These are phyloP conservation scores for Misgurnus anguillicaudatus DNA, from an alignment of 2,113 vertebrate species.

Conservation along the genomic window DNA sequence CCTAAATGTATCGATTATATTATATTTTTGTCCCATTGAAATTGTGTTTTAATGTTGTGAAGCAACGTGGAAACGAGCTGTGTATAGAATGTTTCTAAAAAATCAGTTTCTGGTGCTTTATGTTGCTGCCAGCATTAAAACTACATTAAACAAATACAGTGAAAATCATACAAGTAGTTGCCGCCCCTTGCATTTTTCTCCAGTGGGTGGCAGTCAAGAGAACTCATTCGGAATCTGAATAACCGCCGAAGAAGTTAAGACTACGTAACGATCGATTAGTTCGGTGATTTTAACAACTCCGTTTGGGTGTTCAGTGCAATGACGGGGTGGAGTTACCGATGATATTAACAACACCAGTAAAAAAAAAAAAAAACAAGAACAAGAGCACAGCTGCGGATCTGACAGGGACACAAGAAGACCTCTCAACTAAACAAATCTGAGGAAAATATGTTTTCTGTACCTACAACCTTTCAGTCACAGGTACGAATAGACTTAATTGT, in stretches of 20 bases:
- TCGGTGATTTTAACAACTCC: slow-evolving; percentile 32
- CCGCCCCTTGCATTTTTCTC: not conserved
- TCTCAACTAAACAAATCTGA: not conserved
- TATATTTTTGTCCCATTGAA: no score
- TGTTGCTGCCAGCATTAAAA: no score
- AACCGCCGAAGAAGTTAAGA: not conserved
- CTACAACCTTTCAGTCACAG: slow-evolving; percentile 31
- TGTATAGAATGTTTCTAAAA: no score
- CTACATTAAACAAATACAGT: no score
- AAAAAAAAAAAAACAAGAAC: not conserved
- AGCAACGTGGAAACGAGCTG: no score
- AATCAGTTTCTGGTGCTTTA: no score
- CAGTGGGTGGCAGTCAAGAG: not conserved
- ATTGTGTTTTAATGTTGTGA: no score
- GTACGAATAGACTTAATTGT: not conserved
- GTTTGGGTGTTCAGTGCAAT: not conserved
- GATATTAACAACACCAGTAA: slow-evolving; percentile 5
- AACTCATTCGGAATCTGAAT: not conserved
- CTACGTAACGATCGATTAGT: not conserved
- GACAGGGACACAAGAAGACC: not conserved
- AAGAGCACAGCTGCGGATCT: not conserved
- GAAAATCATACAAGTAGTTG: not conserved
- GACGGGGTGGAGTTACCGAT: not conserved
- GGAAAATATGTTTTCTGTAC: slow-evolving; percentile 38
- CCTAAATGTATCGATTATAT: no score